Percentiles rank a stretch among this genome's conserved stretches.
Conservation (phyloP, 2,797 vertebrate genomes). For the Petrocephalus sullivani region DNA sequence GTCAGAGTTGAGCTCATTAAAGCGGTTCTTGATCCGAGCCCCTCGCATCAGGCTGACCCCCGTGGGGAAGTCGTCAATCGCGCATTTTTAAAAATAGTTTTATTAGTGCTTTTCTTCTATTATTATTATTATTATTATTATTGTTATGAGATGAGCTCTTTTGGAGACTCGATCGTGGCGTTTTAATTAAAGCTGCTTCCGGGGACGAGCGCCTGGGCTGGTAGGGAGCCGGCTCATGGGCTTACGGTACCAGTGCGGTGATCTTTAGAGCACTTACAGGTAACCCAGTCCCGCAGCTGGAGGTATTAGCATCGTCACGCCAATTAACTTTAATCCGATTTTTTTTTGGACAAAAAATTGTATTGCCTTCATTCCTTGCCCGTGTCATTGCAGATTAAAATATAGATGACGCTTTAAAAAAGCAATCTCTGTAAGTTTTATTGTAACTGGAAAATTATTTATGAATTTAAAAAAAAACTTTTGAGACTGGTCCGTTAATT, state of each 20-base stretch:
- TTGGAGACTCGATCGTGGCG: background rate
- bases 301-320: background rate
- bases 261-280: background rate
- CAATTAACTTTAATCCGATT: background rate
- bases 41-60: background rate
- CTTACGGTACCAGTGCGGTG: background rate
- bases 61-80: background rate
- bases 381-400: background rate
- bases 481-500: background rate
- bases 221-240: background rate
- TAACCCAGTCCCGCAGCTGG: background rate
- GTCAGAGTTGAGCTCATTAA: slow-evolving; percentile 15
- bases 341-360: background rate
- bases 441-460: background rate
- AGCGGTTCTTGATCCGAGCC: background rate
- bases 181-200: background rate
- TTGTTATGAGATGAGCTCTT: background rate
- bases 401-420: background rate
- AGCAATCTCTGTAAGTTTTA: background rate
- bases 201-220: background rate
- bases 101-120: background rate
- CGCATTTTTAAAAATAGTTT: background rate
- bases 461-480: background rate
- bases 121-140: background rate
- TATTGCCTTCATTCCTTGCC: background rate